Percentiles rank a stretch among this genome's conserved stretches.
These are phyloP conservation scores for Cecropterus lyciades DNA, from an alignment of 1,140 invertebrate species.

Conservation along the genomic window DNA sequence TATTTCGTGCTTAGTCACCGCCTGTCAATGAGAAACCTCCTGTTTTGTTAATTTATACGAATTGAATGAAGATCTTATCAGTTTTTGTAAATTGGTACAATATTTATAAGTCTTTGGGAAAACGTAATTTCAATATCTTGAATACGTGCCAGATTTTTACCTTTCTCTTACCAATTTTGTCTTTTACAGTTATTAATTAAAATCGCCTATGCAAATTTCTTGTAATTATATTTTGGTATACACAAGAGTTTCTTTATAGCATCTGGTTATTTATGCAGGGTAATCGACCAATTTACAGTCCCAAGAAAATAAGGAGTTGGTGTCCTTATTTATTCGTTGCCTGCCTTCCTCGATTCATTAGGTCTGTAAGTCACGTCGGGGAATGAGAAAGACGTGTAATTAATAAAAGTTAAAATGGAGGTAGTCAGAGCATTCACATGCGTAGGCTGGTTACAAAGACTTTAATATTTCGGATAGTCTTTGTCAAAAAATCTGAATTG, in stretches of 20 bases:
- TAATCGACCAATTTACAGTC: slow-evolving; percentile 40
- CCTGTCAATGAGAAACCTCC: background rate
- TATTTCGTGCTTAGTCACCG: slow-evolving; percentile 27
- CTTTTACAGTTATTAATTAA: background rate
- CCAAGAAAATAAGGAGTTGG: slow-evolving; percentile 41
- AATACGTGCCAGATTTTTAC: background rate
- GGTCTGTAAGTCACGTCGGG: slow-evolving; percentile 48
- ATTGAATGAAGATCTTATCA: slow-evolving; percentile 25
- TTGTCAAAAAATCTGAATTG: background rate
- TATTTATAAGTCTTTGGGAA: background rate
- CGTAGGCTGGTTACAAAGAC: slow-evolving; percentile 26
- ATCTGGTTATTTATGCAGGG: slow-evolving; percentile 37
- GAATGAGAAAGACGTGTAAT: slow-evolving; percentile 45
- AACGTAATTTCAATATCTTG: background rate
- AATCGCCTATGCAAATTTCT: background rate
- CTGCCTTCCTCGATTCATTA: slow-evolving; percentile 46
- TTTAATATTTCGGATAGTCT: background rate
- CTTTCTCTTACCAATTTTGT: background rate
- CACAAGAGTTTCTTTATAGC: background rate
- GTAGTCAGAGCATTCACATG: slow-evolving; percentile 48
- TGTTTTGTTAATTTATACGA: slow-evolving; percentile 8
- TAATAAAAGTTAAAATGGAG: slow-evolving; percentile 48
- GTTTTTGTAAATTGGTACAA: background rate
- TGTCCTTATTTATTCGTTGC: slow-evolving; percentile 45
- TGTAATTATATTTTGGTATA: background rate